Evolutionary conservation across 2,797 vertebrate genomes (phyloP).

Genomic region (Glossophaga mutica): DNA sequence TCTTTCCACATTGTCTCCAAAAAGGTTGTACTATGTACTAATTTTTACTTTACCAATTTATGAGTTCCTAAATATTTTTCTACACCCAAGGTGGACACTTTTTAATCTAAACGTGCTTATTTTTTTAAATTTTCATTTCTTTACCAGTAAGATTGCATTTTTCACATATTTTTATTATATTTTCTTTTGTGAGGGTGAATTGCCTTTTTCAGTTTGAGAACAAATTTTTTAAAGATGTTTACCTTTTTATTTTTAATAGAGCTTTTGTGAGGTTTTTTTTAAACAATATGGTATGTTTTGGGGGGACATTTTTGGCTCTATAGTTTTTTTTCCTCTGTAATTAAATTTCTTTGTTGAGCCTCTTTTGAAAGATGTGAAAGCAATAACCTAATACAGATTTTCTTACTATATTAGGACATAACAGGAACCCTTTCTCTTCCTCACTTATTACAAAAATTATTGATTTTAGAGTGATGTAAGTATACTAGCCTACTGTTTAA

Average conservation of each 20-base stretch:
- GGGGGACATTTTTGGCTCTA: neutral
- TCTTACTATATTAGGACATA: neutral
- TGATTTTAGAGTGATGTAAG: neutral
- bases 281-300: neutral
- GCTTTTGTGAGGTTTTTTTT: neutral
- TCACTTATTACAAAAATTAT: neutral
- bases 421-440: neutral
- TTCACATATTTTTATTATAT: neutral
- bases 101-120: conserved; percentile 18
- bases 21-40: neutral
- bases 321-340: neutral
- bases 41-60: neutral
- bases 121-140: neutral
- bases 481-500: neutral
- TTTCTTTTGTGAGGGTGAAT: neutral
- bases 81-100: neutral
- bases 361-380: neutral
- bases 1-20: neutral
- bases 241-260: neutral
- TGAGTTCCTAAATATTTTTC: neutral
- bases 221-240: neutral
- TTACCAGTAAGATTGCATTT: neutral
- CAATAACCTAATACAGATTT: neutral
- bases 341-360: neutral
- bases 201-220: neutral